Conservation (phyloP, 2,113 vertebrate genomes). For the Hypomesus transpacificus region DNA sequence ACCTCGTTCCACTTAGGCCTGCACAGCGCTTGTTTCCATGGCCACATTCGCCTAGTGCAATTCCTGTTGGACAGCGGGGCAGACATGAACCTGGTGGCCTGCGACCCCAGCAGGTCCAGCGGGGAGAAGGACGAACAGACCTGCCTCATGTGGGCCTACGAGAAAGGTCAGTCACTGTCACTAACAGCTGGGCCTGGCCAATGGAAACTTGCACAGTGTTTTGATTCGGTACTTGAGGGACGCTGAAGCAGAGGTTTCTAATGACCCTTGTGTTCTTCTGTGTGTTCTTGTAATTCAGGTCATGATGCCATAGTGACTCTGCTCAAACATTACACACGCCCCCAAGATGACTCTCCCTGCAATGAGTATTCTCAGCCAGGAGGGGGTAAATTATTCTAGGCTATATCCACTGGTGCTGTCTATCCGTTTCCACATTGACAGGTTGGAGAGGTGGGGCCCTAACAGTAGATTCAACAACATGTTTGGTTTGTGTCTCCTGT, state of each 20-base stretch:
- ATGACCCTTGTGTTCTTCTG: background rate
- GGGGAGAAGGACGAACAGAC: slow-evolving; percentile 97
- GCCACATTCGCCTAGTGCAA: slow-evolving; percentile 91
- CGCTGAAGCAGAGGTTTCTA: background rate
- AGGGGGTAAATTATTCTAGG: slow-evolving; percentile 76
- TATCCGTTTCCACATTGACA: background rate
- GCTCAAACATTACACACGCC: slow-evolving; percentile 91
- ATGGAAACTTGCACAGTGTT: background rate
- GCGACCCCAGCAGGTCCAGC: slow-evolving; percentile 92
- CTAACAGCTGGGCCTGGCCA: background rate
- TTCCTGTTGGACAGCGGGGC: slow-evolving; percentile 89
- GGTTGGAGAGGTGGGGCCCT: too few relatives aligned
- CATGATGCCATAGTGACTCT: slow-evolving; percentile 91
- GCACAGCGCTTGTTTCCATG: slow-evolving; percentile 91
- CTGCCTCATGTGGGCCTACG: slow-evolving; percentile 98
- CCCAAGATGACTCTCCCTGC: slow-evolving; percentile 86
- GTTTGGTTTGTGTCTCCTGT: background rate
- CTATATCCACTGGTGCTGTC: background rate
- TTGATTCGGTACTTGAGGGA: background rate
- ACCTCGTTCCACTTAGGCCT: slow-evolving; percentile 67
- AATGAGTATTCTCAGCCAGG: slow-evolving; percentile 96
- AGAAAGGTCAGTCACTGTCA: slow-evolving; percentile 78
- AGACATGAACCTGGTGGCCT: slow-evolving; percentile 94
- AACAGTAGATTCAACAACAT: too few relatives aligned
- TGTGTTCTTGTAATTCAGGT: slow-evolving; percentile 64